Base-by-base conservation (phyloP, 2,113 vertebrate genomes). In the Etia nguti region DNA sequence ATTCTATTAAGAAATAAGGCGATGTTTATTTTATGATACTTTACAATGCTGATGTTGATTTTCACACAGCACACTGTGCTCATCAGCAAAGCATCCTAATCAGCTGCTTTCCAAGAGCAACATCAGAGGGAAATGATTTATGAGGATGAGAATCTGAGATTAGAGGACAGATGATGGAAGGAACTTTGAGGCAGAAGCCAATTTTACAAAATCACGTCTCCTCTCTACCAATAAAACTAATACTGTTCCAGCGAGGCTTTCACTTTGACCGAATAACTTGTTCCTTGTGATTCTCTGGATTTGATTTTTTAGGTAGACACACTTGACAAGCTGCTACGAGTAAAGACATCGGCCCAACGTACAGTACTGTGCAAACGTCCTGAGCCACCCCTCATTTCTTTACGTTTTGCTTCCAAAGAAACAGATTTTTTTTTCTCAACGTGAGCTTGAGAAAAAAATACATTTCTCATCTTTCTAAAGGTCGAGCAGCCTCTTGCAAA, bases 71-170 rank as follows among this genome's bases (percentile, higher is more conserved):
- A 22, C 34, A 26, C 55, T 60, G 55, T 20, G 54, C 20, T 60
- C 22, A 20, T 15, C 26, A 55, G 50, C 41, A 68, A 62, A 79
- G 31, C 65, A 31, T 29, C 75, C 13, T 60, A 46, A 81, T 84
- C 82, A n/a, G 38, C 31, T 38, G 34, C 29, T 86, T 73, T 88
- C 59, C 83, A 88, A 83, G 68, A 84, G 31, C 68, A 89, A 83
- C 73, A 82, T 24, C 8, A 22, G 13, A 79, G 16, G 16, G n/a
- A 43, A 81, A 31, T 62, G 81, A 86, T 84, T 87, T 8, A 82
- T 65, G 65, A 75, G 77, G 82, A 86, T 59, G 57, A 65, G 52
- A 65, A 68, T 54, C 34, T 68, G 34, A 75, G 41, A 18, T 7
- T 77, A 4, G 73, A 52, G 73, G 31, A 55, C 5, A n/a, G 57